Conservation (phyloP, 2,888 invertebrate species). For the Conus canariensis region DNA sequence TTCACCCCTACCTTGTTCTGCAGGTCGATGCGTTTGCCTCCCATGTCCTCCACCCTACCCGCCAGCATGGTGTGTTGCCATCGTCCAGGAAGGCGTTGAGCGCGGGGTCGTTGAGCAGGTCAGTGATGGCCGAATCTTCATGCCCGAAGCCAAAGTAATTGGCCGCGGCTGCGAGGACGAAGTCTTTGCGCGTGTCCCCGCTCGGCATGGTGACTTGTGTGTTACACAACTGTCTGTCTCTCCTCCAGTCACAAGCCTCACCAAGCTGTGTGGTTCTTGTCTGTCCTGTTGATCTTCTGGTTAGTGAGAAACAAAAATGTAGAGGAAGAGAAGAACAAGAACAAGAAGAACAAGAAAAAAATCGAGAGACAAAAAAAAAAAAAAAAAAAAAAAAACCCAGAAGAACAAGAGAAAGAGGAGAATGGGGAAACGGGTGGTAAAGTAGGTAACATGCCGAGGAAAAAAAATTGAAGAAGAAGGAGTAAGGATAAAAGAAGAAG, state of each 20-base stretch:
- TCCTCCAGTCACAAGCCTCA: not conserved
- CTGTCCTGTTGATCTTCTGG: no score
- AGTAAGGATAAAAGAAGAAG: not conserved
- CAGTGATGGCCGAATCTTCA: conserved; percentile 71
- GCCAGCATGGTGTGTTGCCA: conserved; percentile 77
- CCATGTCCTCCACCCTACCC: conserved; percentile 70
- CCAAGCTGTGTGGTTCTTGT: no score
- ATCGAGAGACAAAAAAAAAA: not conserved
- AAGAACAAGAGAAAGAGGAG: not conserved
- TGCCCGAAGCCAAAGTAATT: conserved; percentile 76
- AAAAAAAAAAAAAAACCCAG: not conserved
- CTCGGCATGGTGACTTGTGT: conserved; percentile 46
- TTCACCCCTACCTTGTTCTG: not conserved
- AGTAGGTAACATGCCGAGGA: not conserved
- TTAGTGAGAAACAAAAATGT: not conserved
- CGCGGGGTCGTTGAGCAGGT: conserved; percentile 70
- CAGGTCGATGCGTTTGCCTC: conserved; percentile 68
- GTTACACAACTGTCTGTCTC: not conserved
- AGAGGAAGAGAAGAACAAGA: not conserved
- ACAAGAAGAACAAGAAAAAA: not conserved
- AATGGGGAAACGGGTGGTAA: not conserved
- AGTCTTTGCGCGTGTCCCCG: conserved; percentile 78
- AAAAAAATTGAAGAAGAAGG: not conserved
- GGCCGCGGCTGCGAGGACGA: conserved; percentile 76
- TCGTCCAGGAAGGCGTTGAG: conserved; percentile 80